phyloP scores from a whole-genome alignment of 2,888 invertebrate species.

The Laothoe populi region DNA sequence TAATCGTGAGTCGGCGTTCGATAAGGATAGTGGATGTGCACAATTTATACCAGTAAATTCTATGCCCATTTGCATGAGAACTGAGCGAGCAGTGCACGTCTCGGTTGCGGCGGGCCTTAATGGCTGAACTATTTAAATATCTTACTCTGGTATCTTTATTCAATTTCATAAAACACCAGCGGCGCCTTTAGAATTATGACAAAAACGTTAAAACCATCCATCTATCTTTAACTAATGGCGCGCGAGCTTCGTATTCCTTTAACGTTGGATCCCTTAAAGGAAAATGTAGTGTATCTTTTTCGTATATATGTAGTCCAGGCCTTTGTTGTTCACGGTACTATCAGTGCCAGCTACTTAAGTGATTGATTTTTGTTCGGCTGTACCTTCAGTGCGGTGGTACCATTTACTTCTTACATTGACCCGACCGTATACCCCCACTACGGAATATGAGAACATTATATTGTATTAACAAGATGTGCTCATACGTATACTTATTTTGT shows the following conservation, averaged over 20 bases:
- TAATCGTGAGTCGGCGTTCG: slow-evolving; percentile 51
- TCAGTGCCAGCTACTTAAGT: slow-evolving; percentile 80
- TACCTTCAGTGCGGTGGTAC: slow-evolving; percentile 70
- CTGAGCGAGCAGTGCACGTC: slow-evolving; percentile 52
- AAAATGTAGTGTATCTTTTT: slow-evolving; percentile 13
- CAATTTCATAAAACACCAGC: slow-evolving; percentile 58
- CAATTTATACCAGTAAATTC: slow-evolving; percentile 60
- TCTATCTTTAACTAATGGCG: slow-evolving; percentile 36
- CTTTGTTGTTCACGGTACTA: slow-evolving; percentile 70
- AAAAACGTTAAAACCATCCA: slow-evolving; percentile 39
- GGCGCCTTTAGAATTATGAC: slow-evolving; percentile 50
- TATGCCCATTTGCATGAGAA: slow-evolving; percentile 67
- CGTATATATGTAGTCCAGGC: slow-evolving; percentile 11
- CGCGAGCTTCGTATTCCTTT: slow-evolving; percentile 30
- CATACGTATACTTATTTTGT: too few species aligned
- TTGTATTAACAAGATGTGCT: slow-evolving; percentile 26
- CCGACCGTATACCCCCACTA: slow-evolving; percentile 21
- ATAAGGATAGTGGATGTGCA: slow-evolving; percentile 52
- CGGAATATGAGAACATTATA: slow-evolving; percentile 6
- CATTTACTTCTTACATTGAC: slow-evolving; percentile 57
- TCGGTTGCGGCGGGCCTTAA: slow-evolving; percentile 57
- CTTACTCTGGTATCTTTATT: slow-evolving; percentile 65
- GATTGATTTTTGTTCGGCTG: slow-evolving; percentile 78
- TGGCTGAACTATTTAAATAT: slow-evolving; percentile 73
- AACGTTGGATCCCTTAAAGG: neutral